These are phyloP conservation scores for Sinodicranocentrus sp. DNA, from an alignment of 2,888 invertebrate species.

Conservation along the genomic window DNA sequence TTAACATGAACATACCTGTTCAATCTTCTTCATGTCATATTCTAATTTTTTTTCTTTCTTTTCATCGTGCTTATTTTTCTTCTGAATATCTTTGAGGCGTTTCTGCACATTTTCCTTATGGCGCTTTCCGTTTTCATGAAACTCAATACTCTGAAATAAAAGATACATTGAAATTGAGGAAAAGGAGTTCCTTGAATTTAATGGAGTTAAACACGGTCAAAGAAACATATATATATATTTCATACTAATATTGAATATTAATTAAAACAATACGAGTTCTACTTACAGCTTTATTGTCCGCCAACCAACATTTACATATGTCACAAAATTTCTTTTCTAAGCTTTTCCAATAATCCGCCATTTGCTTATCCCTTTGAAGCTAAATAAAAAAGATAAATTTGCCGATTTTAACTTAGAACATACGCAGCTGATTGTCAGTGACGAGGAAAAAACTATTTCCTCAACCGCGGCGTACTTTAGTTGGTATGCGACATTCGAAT, in stretches of 20 bases:
- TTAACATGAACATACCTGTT: conserved; percentile 81
- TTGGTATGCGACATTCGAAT: too few species aligned
- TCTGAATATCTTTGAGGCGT: conserved; percentile 89
- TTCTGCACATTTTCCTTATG: conserved; percentile 95
- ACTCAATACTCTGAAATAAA: conserved; percentile 88
- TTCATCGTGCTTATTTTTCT: conserved; percentile 89
- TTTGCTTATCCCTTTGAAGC: conserved; percentile 12
- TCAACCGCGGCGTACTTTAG: too few species aligned
- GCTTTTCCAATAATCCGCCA: conserved; percentile 98
- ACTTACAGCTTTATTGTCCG: conserved; percentile 92
- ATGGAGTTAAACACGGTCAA: too few species aligned
- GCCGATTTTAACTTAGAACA: too few species aligned
- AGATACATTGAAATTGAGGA: not conserved
- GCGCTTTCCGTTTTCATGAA: conserved; percentile 94
- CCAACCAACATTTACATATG: conserved; percentile 99
- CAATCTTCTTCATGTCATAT: conserved; percentile 90
- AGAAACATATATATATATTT: too few species aligned
- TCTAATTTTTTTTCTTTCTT: conserved; percentile 88
- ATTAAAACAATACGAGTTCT: conserved; percentile 33
- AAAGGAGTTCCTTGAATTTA: too few species aligned
- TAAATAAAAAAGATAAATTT: too few species aligned
- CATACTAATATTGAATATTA: too few species aligned
- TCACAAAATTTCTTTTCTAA: conserved; percentile 97
- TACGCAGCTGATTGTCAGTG: too few species aligned
- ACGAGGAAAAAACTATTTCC: too few species aligned